phyloP scores from a whole-genome alignment of 2,797 vertebrate genomes.

The Cephalopachus bancanus region DNA sequence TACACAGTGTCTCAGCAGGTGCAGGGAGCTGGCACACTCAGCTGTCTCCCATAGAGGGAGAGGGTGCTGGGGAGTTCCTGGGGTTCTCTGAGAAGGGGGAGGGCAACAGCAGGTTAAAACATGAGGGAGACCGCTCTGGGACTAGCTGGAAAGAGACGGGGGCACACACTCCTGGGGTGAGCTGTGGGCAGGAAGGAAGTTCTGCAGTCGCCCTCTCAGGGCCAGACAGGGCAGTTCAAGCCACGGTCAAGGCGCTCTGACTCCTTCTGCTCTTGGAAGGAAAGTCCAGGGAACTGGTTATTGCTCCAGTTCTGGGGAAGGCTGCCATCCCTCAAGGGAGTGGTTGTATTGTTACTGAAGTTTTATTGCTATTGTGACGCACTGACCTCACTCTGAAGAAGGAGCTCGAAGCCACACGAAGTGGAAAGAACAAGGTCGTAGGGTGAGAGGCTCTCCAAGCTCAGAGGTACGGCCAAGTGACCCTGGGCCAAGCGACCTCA shows the following conservation, averaged over 20 bases:
- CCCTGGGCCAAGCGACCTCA: background rate
- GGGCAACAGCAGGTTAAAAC: background rate
- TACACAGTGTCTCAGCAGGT: background rate
- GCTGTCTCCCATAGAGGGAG: background rate
- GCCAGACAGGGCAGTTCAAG: background rate
- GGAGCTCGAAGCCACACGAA: background rate
- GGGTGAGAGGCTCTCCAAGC: slow-evolving; percentile 24
- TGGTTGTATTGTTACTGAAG: slow-evolving; percentile 9
- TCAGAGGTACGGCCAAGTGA: background rate
- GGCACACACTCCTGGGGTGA: background rate
- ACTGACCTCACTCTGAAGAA: slow-evolving; percentile 49
- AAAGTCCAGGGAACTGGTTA: background rate
- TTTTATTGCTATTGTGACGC: slow-evolving; percentile 31
- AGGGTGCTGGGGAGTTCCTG: background rate
- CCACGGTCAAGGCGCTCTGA: background rate
- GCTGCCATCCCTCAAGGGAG: background rate
- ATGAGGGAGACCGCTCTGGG: fast-evolving
- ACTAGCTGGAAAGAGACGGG: background rate
- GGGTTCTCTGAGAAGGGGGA: background rate
- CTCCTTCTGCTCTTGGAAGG: background rate
- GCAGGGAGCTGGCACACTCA: too few species aligned
- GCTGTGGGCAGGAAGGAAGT: background rate
- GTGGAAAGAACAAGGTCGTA: slow-evolving; percentile 38
- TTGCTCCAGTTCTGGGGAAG: background rate
- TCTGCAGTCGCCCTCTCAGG: too few species aligned